These are phyloP conservation scores for Nebria salina DNA, from an alignment of 2,888 invertebrate genomes.

Conservation along the genomic window DNA sequence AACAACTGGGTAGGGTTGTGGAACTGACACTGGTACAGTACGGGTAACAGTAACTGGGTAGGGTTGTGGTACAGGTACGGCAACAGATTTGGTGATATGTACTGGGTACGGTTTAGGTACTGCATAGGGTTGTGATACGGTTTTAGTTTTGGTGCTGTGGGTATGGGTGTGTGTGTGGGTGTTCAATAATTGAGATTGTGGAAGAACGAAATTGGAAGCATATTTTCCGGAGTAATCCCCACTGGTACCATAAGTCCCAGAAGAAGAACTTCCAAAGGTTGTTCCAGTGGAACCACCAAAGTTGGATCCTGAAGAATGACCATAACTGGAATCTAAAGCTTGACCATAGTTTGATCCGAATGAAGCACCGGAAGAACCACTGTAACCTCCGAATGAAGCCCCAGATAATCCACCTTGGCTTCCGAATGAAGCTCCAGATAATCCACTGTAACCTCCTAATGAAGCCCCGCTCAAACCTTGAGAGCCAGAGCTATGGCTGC, in stretches of 20 bases:
- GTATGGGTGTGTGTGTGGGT: conserved; percentile 51
- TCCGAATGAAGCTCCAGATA: conserved; percentile 7
- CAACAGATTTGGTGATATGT: conserved; percentile 51
- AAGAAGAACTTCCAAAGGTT: not conserved
- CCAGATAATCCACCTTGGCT: conserved; percentile 7
- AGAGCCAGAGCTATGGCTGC: conserved; percentile 14
- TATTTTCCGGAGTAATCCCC: not conserved
- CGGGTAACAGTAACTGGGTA: conserved; percentile 52
- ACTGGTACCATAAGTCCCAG: not conserved
- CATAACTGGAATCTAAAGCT: not conserved
- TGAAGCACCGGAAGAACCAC: conserved; percentile 28
- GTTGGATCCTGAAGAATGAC: not conserved
- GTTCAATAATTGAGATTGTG: conserved; percentile 44
- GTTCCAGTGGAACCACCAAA: not conserved
- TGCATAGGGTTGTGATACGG: conserved; percentile 51
- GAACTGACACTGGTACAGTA: conserved; percentile 55
- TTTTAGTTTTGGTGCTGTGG: conserved; percentile 50
- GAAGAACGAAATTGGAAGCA: not conserved
- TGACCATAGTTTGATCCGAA: conserved; percentile 15
- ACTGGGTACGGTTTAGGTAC: conserved; percentile 51
- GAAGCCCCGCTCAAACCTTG: conserved; percentile 31
- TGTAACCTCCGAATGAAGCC: conserved; percentile 10
- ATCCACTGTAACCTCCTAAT: conserved; percentile 36
- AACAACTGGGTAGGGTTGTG: conserved; percentile 56
- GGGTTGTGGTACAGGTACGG: conserved; percentile 55